Conservation (phyloP, 2,888 invertebrate species). For the Ligdia adustata region DNA sequence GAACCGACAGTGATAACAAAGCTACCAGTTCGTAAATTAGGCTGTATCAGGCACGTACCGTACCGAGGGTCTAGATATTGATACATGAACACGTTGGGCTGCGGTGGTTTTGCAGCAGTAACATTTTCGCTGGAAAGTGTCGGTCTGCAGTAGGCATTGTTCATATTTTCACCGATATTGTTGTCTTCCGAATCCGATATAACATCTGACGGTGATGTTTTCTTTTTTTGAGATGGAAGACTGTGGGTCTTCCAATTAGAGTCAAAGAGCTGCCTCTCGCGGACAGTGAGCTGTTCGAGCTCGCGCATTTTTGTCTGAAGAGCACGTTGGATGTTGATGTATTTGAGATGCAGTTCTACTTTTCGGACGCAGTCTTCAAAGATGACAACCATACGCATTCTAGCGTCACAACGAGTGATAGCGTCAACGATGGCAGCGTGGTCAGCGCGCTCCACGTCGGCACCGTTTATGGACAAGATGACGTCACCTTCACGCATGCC, state of each 20-base stretch:
- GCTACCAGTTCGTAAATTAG: slow-evolving; percentile 86
- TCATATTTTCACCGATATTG: slow-evolving; percentile 73
- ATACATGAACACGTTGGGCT: slow-evolving; percentile 83
- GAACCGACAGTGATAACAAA: slow-evolving; percentile 89
- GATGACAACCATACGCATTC: slow-evolving; percentile 97
- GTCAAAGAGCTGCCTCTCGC: slow-evolving; percentile 92
- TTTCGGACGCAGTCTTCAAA: slow-evolving; percentile 98
- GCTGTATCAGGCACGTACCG: slow-evolving; percentile 87
- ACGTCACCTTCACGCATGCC: slow-evolving; percentile 99
- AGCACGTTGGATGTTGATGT: slow-evolving; percentile 93
- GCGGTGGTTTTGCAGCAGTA: slow-evolving; percentile 74
- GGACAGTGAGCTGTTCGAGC: slow-evolving; percentile 90
- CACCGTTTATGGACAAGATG: slow-evolving; percentile 97
- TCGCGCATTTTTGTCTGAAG: slow-evolving; percentile 94
- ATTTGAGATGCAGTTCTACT: slow-evolving; percentile 96
- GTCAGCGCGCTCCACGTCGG: slow-evolving; percentile 96
- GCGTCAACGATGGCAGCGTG: slow-evolving; percentile 96
- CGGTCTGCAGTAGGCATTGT: slow-evolving; percentile 88
- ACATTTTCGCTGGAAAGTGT: slow-evolving; percentile 93
- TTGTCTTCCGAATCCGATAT: slow-evolving; percentile 73
- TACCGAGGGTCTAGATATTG: slow-evolving; percentile 89
- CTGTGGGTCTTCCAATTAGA: slow-evolving; percentile 96
- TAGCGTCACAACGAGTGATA: slow-evolving; percentile 94
- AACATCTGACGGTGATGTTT: slow-evolving; percentile 81
- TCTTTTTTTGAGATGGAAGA: slow-evolving; percentile 92